Conservation (phyloP, 2,797 vertebrate genomes). For the Percopsis omiscomaycus region DNA sequence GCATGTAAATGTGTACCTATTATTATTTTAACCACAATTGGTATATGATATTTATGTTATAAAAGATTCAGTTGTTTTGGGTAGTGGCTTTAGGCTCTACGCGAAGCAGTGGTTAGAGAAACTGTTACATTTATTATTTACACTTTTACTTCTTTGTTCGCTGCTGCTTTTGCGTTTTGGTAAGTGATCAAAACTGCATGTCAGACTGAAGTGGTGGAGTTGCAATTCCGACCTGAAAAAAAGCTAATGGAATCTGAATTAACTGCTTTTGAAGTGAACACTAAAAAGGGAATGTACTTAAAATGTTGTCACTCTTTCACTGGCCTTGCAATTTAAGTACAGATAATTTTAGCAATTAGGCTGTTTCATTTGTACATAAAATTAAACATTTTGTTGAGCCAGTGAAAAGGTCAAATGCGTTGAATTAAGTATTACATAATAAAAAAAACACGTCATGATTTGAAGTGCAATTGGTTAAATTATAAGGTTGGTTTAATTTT, state of each 20-base stretch:
- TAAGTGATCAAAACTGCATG: conserved; percentile 85
- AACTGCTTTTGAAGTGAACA: conserved; percentile 70
- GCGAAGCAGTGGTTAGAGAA: conserved; percentile 54
- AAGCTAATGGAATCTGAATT: conserved; percentile 65
- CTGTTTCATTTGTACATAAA: background rate
- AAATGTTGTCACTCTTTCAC: conserved; percentile 78
- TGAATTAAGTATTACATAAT: conserved; percentile 56
- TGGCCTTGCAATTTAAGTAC: conserved; percentile 58
- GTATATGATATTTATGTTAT: conserved; percentile 1
- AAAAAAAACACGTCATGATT: conserved; percentile 34
- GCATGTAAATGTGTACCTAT: background rate
- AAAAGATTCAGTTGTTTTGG: conserved; percentile 16
- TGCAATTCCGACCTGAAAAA: conserved; percentile 60
- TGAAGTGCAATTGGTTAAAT: conserved; percentile 33
- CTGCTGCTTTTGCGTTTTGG: conserved; percentile 86
- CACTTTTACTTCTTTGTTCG: conserved; percentile 81
- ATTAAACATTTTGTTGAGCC: conserved; percentile 49
- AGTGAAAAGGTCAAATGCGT: conserved; percentile 62
- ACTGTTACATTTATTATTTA: conserved; percentile 74
- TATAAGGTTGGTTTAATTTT: background rate
- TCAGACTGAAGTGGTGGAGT: conserved; percentile 81
- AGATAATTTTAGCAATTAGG: background rate
- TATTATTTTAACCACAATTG: background rate
- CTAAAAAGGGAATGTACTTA: conserved; percentile 66
- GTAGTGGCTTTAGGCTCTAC: conserved; percentile 36